These are phyloP conservation scores for Micronisus gabar DNA, from an alignment of 2,113 vertebrate species.

Conservation along the genomic window DNA sequence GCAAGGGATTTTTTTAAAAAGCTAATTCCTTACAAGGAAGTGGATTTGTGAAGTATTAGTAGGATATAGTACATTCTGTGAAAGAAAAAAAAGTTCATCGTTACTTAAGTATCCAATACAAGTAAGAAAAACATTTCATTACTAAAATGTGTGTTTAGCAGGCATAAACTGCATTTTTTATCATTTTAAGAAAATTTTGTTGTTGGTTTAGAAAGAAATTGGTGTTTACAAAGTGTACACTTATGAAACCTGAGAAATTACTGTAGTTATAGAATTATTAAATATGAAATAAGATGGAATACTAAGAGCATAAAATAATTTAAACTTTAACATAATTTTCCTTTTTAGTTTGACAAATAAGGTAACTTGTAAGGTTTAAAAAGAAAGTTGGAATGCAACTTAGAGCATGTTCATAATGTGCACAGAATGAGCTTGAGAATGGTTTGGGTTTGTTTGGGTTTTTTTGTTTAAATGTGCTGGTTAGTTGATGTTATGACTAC, in stretches of 20 bases:
- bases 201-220: constrained; percentile 77
- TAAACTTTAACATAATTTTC: constrained; percentile 79
- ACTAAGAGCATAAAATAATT: constrained; percentile 79
- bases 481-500: constrained; percentile 85
- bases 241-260: constrained; percentile 74
- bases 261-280: constrained; percentile 74
- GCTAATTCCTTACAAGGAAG: constrained; percentile 67
- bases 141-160: constrained; percentile 74
- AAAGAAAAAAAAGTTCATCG: constrained; percentile 63
- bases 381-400: constrained; percentile 87
- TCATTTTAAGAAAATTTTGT: constrained; percentile 69
- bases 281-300: constrained; percentile 78
- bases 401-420: constrained; percentile 94
- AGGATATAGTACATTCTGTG: constrained; percentile 72
- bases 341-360: constrained; percentile 80
- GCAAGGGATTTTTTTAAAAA: constrained; percentile 42
- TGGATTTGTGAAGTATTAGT: constrained; percentile 80
- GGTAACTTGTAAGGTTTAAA: constrained; percentile 83
- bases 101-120: constrained; percentile 71
- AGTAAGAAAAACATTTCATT: constrained; percentile 71
- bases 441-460: constrained; percentile 67
- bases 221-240: constrained; percentile 79
- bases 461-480: constrained; percentile 81
- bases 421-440: constrained; percentile 90
- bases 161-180: constrained; percentile 77